phyloP scores from a whole-genome alignment of 2,797 vertebrate genomes.

The Falco rusticolus region DNA sequence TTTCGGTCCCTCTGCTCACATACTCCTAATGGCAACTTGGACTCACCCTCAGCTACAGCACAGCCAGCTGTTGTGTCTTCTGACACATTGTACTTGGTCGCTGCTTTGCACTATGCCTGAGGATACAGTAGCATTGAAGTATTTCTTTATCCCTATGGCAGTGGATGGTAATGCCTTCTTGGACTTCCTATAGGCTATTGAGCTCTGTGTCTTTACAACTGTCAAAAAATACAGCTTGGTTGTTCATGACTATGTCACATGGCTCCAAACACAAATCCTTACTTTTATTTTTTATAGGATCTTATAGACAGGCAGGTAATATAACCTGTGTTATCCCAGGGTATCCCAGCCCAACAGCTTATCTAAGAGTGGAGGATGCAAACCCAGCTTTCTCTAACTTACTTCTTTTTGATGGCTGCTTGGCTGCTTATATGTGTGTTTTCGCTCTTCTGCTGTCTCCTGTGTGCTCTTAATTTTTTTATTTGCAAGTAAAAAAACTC shows the following conservation, averaged over 20 bases:
- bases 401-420: background rate
- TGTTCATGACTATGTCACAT: background rate
- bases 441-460: background rate
- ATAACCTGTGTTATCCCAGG: background rate
- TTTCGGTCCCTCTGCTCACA: background rate
- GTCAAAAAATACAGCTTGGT: background rate
- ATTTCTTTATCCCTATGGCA: background rate
- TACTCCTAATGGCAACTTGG: background rate
- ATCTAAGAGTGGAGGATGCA: background rate
- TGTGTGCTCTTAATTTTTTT: background rate
- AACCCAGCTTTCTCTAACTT: background rate
- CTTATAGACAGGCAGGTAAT: background rate
- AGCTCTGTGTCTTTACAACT: background rate
- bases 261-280: background rate
- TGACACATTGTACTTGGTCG: fast-evolving
- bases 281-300: background rate
- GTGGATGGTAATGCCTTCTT: background rate
- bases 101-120: background rate
- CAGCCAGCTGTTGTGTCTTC: background rate
- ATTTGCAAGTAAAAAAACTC: background rate
- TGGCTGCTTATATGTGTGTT: background rate
- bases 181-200: background rate
- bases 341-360: background rate
- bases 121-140: background rate
- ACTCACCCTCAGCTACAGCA: background rate